Evolutionary conservation across 2,797 vertebrate genomes (phyloP), one percentile per base, ranked within the genome.

Genomic region (Fratercula arctica): DNA sequence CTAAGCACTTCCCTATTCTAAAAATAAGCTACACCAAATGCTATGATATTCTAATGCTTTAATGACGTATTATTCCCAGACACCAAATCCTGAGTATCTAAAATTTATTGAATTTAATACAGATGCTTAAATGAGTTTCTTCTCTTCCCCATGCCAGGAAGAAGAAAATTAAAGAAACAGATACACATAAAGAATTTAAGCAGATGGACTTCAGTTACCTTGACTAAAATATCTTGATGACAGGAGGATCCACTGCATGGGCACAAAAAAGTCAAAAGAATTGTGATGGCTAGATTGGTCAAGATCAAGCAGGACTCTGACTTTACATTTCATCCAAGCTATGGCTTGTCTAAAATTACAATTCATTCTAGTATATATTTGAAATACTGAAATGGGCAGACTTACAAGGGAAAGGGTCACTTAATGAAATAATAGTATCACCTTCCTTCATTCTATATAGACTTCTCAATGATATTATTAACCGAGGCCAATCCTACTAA

Each of bases 11-110:
- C 86, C 23, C 37, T 12, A 14, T 86, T 88, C 84, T 96, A 94
- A 93, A 96, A 95, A 91, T 87, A 92, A 87, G 24, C 46, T 9
- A 59, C 50, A 93, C 33, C 33, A 79, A 92, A 57, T 43, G 31
- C 28, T 82, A 25, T 70, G 51, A 86, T 84, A 75, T 91, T 64
- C 63, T 95, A 73, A 83, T 68, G 39, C 14, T 87, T 86, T 75
- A 81, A 63, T 20, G 20, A 46, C 2, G 1, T 20, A 54, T 66
- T 54, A 83, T 53, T 72, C 53, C 5, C 61, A 68, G 3, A 63
- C 23, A 85, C 13, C 8, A 68, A 77, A 77, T 67, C 8, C 14
- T 6, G 8, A 82, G 25, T 59, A 66, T 14, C 50, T 69, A 51
- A 59, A 69, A 59, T 39, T 13, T 35, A 78, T 4, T 68, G 5